phyloP scores from a whole-genome alignment of 2,888 invertebrate genomes.

The Stictocephala bisonia region DNA sequence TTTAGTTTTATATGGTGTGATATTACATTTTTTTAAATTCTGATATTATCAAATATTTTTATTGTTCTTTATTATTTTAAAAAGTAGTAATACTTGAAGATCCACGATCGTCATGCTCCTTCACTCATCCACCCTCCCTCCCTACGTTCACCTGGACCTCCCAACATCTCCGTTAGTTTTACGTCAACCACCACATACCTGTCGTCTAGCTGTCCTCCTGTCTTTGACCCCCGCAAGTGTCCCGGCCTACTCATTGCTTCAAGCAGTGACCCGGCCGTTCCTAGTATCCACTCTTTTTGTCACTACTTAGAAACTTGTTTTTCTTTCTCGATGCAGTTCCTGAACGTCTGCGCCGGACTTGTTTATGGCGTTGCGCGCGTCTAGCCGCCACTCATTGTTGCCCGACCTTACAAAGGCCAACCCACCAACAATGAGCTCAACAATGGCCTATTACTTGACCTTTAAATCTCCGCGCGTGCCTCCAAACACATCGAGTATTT shows the following conservation, averaged over 20 bases:
- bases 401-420: not conserved
- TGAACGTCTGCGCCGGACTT: too few relatives aligned
- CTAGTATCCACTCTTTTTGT: slow-evolving; percentile 3
- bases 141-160: too few relatives aligned
- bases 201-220: not conserved
- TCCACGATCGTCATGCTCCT: too few relatives aligned
- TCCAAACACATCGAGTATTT: slow-evolving; percentile 22
- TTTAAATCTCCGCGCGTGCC: too few relatives aligned
- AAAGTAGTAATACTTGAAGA: too few relatives aligned
- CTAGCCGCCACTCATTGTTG: not conserved
- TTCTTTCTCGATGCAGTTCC: too few relatives aligned
- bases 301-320: slow-evolving; percentile 28
- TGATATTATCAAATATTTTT: too few relatives aligned
- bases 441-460: not conserved
- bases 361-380: not conserved
- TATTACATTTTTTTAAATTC: too few relatives aligned
- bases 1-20: too few relatives aligned
- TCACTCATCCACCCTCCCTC: too few relatives aligned
- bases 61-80: too few relatives aligned
- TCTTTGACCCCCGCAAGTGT: not conserved
- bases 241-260: slow-evolving; percentile 21
- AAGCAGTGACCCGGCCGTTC: not conserved
- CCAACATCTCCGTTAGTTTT: too few relatives aligned
- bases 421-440: not conserved
- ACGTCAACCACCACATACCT: not conserved